A percentile compares a stretch with the other conserved stretches of the same genome.
Evolutionary conservation across 2,797 vertebrate genomes (phyloP).

Genomic region (Halcyon chelicuti): DNA sequence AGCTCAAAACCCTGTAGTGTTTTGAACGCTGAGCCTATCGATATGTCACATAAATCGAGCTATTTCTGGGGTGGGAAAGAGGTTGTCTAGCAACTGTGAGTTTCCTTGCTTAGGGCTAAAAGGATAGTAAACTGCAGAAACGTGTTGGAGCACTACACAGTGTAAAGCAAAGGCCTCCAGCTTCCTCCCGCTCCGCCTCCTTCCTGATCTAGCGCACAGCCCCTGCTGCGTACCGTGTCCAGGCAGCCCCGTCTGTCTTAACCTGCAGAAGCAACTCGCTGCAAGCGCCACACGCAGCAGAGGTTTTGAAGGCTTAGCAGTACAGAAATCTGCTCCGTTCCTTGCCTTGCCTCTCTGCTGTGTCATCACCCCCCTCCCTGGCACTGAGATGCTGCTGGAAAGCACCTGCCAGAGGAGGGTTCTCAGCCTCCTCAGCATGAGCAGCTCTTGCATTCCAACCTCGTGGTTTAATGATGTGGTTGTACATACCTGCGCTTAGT

Average conservation of each 20-base stretch:
- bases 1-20: background rate
- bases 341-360: background rate
- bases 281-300: background rate
- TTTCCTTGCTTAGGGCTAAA: slow-evolving; percentile 44
- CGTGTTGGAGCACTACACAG: background rate
- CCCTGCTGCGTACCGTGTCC: background rate
- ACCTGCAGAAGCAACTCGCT: background rate
- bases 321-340: background rate
- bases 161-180: slow-evolving; percentile 20
- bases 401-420: background rate
- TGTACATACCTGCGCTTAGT: background rate
- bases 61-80: slow-evolving; percentile 7
- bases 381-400: background rate
- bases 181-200: background rate
- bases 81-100: slow-evolving; percentile 32
- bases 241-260: slow-evolving; percentile 22
- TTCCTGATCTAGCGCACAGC: background rate
- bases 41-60: background rate
- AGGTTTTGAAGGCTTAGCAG: background rate
- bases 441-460: background rate
- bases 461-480: background rate
- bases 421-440: background rate
- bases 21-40: background rate
- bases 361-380: background rate
- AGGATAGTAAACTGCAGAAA: slow-evolving; percentile 15